These are phyloP conservation scores for Chlorodrepanis virens DNA, from an alignment of 2,113 vertebrate genomes.

Conservation along the genomic window DNA sequence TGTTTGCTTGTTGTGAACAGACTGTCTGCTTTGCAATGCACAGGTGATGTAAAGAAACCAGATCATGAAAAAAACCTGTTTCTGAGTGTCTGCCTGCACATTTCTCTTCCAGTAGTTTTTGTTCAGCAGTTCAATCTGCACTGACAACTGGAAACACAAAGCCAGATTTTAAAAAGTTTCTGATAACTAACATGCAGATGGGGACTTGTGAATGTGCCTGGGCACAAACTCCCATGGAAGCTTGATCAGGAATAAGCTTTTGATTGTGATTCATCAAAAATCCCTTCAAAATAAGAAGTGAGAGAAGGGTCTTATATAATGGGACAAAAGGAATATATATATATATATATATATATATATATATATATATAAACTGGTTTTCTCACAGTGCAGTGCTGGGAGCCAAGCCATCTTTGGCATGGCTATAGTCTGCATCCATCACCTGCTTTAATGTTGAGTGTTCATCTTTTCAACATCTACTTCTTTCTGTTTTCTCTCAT, in stretches of 20 bases:
- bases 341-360: neutral
- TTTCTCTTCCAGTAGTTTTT: neutral
- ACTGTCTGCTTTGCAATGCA: neutral
- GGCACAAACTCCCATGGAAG: neutral
- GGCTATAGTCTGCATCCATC: neutral
- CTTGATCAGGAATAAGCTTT: neutral
- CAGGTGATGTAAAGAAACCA: neutral
- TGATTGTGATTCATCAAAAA: neutral
- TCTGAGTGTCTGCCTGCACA: neutral
- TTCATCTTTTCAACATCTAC: neutral
- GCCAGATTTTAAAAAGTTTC: neutral
- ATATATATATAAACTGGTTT: neutral
- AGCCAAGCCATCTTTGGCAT: neutral
- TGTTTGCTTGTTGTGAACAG: neutral
- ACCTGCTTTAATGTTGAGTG: neutral
- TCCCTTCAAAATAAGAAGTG: neutral
- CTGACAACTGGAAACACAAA: neutral
- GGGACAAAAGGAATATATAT: neutral
- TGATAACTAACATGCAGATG: neutral
- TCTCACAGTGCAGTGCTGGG: neutral
- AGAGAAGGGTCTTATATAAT: neutral
- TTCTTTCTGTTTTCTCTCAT: conserved; percentile 30
- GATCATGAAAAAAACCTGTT: neutral
- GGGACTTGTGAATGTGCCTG: neutral
- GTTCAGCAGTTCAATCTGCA: neutral